Conservation (phyloP, 2,113 vertebrate genomes). For the Hippocampus mohnikei region DNA sequence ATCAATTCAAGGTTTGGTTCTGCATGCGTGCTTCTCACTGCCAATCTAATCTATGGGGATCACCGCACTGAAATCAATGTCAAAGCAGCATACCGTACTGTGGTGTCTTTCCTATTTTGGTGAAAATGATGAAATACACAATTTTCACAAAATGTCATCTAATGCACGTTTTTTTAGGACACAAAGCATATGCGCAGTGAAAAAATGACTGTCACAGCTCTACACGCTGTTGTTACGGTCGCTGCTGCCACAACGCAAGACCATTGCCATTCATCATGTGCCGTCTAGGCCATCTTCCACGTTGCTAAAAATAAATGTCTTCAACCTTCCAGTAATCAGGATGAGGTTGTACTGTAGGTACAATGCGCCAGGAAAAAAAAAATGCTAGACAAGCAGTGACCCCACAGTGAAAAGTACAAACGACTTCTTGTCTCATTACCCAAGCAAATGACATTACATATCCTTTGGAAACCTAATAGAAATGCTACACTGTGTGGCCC, state of each 20-base stretch:
- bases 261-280: slow-evolving; percentile 48
- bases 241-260: slow-evolving; percentile 48
- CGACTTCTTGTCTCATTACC: slow-evolving; percentile 54
- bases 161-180: neutral
- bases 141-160: slow-evolving; percentile 12
- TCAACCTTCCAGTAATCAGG: slow-evolving; percentile 39
- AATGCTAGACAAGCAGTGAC: slow-evolving; percentile 28
- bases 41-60: slow-evolving; percentile 15
- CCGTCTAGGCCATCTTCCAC: slow-evolving; percentile 19
- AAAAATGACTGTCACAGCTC: slow-evolving; percentile 34
- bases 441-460: slow-evolving; percentile 53
- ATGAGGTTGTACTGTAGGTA: slow-evolving; percentile 26
- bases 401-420: slow-evolving; percentile 45
- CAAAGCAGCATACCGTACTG: neutral
- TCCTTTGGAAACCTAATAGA: slow-evolving; percentile 35
- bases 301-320: slow-evolving; percentile 57
- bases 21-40: neutral
- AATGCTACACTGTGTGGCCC: slow-evolving; percentile 26
- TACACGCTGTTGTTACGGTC: slow-evolving; percentile 38
- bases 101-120: neutral
- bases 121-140: neutral
- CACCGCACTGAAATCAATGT: slow-evolving; percentile 12
- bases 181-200: slow-evolving; percentile 19
- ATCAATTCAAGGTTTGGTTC: neutral
- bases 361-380: slow-evolving; percentile 24